Percentiles rank a stretch among this genome's conserved stretches.
phyloP scores from a whole-genome alignment of 2,797 vertebrate species.

The Siniperca undulata region DNA sequence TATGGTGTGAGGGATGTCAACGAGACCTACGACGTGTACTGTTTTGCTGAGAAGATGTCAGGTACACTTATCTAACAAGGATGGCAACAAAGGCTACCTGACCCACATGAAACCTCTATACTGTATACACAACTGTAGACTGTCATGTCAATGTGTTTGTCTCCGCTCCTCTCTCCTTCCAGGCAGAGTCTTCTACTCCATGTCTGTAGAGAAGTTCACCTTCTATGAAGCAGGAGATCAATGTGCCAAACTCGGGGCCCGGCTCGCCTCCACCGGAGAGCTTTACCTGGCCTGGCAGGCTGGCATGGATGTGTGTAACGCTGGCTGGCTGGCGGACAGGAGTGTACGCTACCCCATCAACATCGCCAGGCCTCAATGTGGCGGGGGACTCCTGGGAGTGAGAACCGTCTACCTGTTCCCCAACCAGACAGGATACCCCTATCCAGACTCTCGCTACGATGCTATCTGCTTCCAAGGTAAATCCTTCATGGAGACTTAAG shows the following conservation, averaged over 20 bases:
- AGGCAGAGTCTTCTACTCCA: conserved; percentile 96
- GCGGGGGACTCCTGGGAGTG: conserved; percentile 94
- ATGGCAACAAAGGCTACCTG: background rate
- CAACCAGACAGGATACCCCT: conserved; percentile 96
- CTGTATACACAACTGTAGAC: background rate
- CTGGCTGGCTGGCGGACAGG: conserved; percentile 94
- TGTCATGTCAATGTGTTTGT: conserved; percentile 7
- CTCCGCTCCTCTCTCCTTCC: conserved; percentile 49
- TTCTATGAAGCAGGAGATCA: conserved; percentile 93
- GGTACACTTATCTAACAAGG: conserved; percentile 81
- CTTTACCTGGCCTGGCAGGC: conserved; percentile 95
- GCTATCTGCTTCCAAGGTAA: conserved; percentile 95
- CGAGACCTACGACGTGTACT: conserved; percentile 98
- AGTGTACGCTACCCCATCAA: conserved; percentile 97
- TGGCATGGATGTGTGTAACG: conserved; percentile 96
- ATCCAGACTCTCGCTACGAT: conserved; percentile 91
- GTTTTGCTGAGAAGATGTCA: conserved; percentile 96
- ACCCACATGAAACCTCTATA: background rate
- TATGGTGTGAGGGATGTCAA: conserved; percentile 94
- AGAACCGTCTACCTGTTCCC: conserved; percentile 91
- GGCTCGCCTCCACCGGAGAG: conserved; percentile 94
- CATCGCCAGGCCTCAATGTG: conserved; percentile 92
- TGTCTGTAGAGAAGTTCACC: conserved; percentile 90
- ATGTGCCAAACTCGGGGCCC: conserved; percentile 90
- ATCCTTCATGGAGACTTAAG: conserved; percentile 7